These are phyloP conservation scores for Scaptomyza reducta DNA, from an alignment of 2,888 invertebrate genomes.

Conservation along the genomic window DNA sequence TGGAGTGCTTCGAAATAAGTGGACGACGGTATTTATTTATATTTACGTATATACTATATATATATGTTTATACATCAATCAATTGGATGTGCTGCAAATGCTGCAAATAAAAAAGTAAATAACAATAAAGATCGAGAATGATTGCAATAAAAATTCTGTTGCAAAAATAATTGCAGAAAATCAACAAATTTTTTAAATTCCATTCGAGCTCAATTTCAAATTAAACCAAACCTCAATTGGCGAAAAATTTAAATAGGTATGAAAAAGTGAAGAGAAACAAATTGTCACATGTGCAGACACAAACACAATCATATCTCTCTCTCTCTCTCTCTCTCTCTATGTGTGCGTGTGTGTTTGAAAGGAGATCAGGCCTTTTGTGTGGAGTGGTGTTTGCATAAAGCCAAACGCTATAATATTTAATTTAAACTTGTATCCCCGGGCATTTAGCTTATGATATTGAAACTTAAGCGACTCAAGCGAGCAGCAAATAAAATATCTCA, in stretches of 20 bases:
- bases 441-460: constrained; percentile 45
- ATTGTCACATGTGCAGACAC: constrained; percentile 39
- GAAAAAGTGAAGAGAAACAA: constrained; percentile 10
- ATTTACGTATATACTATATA: too few species aligned
- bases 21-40: constrained; percentile 24
- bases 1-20: constrained; percentile 18
- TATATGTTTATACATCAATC: constrained; percentile 23
- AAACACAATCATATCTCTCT: not conserved
- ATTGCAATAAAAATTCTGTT: not conserved
- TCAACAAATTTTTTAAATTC: not conserved
- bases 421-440: constrained; percentile 60
- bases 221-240: constrained; percentile 4
- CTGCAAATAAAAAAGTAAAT: not conserved
- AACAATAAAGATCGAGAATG: not conserved
- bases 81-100: constrained; percentile 7
- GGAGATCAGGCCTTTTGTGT: constrained; percentile 36
- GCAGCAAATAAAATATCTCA: constrained; percentile 39
- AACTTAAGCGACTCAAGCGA: constrained; percentile 27
- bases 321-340: too few species aligned
- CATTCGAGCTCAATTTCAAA: not conserved
- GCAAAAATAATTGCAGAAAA: constrained; percentile 9
- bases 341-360: not conserved
- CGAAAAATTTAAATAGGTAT: constrained; percentile 16
- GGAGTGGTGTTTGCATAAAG: constrained; percentile 36
- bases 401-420: constrained; percentile 59